Base-by-base conservation (phyloP, 2,113 vertebrate genomes). In the Prunella himalayana region DNA sequence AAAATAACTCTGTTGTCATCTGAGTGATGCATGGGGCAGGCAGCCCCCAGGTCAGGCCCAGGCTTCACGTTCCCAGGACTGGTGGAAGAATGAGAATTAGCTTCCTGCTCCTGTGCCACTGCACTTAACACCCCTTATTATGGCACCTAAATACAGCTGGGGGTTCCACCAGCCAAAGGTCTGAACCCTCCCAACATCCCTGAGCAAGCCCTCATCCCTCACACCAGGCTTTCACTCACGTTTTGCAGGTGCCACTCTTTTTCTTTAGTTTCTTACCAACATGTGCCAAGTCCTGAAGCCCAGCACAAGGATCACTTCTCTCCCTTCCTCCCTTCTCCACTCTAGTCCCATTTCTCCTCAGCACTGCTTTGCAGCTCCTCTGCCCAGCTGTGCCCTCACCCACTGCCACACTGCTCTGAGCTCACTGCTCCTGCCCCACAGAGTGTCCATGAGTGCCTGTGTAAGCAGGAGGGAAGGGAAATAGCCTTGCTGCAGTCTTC, bases 1-100 rank as follows among this genome's bases (percentile, higher is more conserved):
- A 96, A 96, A 93, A 95, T 61, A 92, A 78, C 80, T 88, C 93
- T 13, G 68, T 84, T 93, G 94, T 93, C 93, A 93, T 94, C 60
- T 0, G 1, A 93, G 69, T 95, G 93, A 96, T 96, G 90, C 88
- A 93, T 86, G 92, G 90, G 88, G 56, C 79, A 64, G 85, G 76
- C 90, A 93, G 82, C 65, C 72, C 65, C 30, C 6, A 4, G 86
- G 88, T 95, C 94, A 86, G 64, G 33, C 41, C 50, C 56, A 82
- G 41, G 60, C 71, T 83, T 83, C 53, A 20, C 0, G 16, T 92
- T 94, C 92, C 92, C 94, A 96, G 90, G 90, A 59, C 78, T 31
- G 17, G 24, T 4, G 9, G 35, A 80, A 28, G 69, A 96, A 93
- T 78, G 76, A 0, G 3, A 88, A 68, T 81, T 73, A 72, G 79